phyloP scores from a whole-genome alignment of 2,113 vertebrate genomes.

The Sclerurus mexicanus region DNA sequence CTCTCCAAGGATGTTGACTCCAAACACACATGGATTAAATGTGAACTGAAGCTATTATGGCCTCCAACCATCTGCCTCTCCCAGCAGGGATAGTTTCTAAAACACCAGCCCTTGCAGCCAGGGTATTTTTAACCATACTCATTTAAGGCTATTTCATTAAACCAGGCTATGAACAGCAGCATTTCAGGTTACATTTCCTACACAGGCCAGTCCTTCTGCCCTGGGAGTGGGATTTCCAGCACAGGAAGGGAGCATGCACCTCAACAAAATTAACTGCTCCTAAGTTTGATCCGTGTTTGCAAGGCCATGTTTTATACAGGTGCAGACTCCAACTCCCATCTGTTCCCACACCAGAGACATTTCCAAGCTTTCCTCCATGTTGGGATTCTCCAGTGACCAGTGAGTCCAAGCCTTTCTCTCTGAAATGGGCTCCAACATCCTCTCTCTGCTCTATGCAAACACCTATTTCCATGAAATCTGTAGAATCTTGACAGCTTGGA shows the following conservation, averaged over 20 bases:
- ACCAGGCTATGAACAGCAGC: neutral
- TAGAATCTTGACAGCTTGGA: constrained; percentile 8
- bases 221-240: neutral
- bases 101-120: neutral
- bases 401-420: neutral
- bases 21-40: constrained; percentile 53
- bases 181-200: neutral
- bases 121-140: neutral
- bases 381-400: neutral
- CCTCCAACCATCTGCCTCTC: constrained; percentile 58
- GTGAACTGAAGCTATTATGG: constrained; percentile 35
- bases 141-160: neutral
- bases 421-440: neutral
- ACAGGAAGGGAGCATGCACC: neutral
- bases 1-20: constrained; percentile 45
- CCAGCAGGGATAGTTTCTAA: neutral
- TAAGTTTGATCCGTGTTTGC: neutral
- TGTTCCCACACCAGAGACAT: neutral
- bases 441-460: neutral
- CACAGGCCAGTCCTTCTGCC: neutral
- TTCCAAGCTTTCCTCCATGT: neutral
- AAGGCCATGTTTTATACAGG: neutral
- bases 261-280: neutral
- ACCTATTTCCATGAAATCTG: neutral
- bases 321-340: neutral